Base-by-base conservation (phyloP, 2,113 vertebrate genomes). In the Antennarius striatus region DNA sequence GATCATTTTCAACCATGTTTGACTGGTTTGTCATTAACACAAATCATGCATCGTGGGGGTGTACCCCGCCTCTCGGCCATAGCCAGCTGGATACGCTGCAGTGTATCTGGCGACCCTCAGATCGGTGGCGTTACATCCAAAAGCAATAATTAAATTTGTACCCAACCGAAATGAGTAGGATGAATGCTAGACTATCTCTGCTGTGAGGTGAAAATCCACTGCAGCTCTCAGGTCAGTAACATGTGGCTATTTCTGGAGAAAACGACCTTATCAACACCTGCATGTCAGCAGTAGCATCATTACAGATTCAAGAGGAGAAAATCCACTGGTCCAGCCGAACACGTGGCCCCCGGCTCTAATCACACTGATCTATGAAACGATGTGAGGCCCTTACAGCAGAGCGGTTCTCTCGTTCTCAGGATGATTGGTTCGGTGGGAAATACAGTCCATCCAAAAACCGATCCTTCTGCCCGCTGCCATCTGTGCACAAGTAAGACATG, bases 391-490 rank as follows among this genome's bases (percentile, higher is more conserved):
- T 72, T 51, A 51, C 51, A 47, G 48, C 22, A 51, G 42, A 16
- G 49, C 10, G 1, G 14, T 59, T 45, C 45, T 59, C 78, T 70
- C 53, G 53, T 43, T 30, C 12, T 3, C 53, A 47, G 36, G 62
- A 72, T 22, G 67, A 75, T 11, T 51, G 17, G 54, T 78, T 75
- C 43, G 65, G 16, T 59, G 65, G 48, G 68, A 63, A 64, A 64
- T 4, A 14, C 43, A 60, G 49, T 67, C 62, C 60, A 60, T 68
- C 56, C 80, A 83, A 77, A 84, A 85, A 86, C 60, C 69, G 57
- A 58, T 67, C 65, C 65, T n/a, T 80, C 83, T 82, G 76, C 87
- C 83, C 81, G 85, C 83, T 60, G 48, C 82, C 79, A 84, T 86
- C 85, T 86, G 80, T 68, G 69, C 73, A 62, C 51, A 68, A 74